phyloP scores from a whole-genome alignment of 2,888 invertebrate genomes.

The Nymphalis c-album region DNA sequence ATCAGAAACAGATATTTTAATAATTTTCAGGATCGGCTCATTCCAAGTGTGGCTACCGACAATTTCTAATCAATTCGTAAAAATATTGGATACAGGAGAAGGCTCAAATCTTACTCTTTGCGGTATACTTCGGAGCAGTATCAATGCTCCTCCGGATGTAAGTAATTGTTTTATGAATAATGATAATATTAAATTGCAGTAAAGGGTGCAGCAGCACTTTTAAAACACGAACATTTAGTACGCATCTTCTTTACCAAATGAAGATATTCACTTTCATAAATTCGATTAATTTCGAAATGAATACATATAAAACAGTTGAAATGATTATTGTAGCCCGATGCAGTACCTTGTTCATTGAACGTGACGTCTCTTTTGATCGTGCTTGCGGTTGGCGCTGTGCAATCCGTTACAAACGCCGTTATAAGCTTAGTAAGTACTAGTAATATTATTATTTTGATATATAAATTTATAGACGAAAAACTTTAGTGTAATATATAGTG shows the following conservation, averaged over 20 bases:
- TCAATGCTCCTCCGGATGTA: conserved; percentile 42
- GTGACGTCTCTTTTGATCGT: conserved; percentile 56
- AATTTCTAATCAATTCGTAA: conserved; percentile 60
- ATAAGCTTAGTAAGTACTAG: conserved; percentile 65
- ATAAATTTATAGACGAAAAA: no score
- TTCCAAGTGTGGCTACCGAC: conserved; percentile 67
- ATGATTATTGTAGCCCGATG: conserved; percentile 48
- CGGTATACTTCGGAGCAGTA: conserved; percentile 48
- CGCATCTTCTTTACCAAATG: no score
- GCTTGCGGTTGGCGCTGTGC: conserved; percentile 50
- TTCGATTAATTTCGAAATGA: no score
- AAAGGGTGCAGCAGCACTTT: no score
- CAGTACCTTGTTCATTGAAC: conserved; percentile 56
- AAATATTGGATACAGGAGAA: conserved; percentile 54
- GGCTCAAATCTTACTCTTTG: conserved; percentile 57
- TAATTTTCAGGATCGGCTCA: conserved; percentile 39
- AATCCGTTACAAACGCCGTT: conserved; percentile 52
- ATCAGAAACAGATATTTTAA: no score
- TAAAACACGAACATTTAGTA: no score
- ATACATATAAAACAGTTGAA: background rate
- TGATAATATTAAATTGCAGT: background rate
- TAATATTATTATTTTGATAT: no score
- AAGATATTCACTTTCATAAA: no score
- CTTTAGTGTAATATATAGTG: no score
- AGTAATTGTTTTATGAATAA: conserved; percentile 18